Evolutionary conservation across 64 coral and sea anemone species (phyloP).

Genomic region (Hydrozoanthus tunicans): DNA sequence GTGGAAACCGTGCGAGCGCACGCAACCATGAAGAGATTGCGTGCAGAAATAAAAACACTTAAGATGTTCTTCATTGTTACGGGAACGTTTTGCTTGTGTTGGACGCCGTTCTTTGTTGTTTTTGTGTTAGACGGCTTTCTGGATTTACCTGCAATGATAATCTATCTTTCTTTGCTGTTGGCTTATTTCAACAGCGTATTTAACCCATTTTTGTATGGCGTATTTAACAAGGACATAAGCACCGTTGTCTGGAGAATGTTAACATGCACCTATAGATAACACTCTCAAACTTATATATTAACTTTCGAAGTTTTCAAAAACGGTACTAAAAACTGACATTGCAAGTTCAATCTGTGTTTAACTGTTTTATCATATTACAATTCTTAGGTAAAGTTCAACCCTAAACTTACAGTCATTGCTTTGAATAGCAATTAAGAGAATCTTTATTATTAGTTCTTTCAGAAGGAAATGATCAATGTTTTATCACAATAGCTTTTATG

Average conservation of each 20-base stretch:
- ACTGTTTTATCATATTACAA: too few relatives aligned
- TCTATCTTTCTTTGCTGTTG: conserved; percentile 8
- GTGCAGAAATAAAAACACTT: conserved; percentile 22
- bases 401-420: too few relatives aligned
- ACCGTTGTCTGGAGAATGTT: conserved; percentile 26
- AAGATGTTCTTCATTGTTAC: conserved; percentile 41
- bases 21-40: background rate
- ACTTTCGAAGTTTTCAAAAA: too few relatives aligned
- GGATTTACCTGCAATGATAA: background rate
- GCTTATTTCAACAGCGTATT: conserved; percentile 15
- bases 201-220: conserved; percentile 38
- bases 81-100: conserved; percentile 22
- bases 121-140: conserved; percentile 22
- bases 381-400: too few relatives aligned
- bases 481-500: too few relatives aligned
- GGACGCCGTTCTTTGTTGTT: conserved; percentile 24
- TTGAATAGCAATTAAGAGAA: too few relatives aligned
- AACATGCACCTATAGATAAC: background rate
- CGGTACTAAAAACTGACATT: too few relatives aligned
- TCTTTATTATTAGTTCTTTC: too few relatives aligned
- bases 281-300: too few relatives aligned
- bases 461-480: too few relatives aligned
- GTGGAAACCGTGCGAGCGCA: background rate
- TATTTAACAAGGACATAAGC: conserved; percentile 34
- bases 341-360: too few relatives aligned